Evolutionary conservation across 2,797 vertebrate genomes (phyloP).

Genomic region (Pseudochaenichthys georgianus): DNA sequence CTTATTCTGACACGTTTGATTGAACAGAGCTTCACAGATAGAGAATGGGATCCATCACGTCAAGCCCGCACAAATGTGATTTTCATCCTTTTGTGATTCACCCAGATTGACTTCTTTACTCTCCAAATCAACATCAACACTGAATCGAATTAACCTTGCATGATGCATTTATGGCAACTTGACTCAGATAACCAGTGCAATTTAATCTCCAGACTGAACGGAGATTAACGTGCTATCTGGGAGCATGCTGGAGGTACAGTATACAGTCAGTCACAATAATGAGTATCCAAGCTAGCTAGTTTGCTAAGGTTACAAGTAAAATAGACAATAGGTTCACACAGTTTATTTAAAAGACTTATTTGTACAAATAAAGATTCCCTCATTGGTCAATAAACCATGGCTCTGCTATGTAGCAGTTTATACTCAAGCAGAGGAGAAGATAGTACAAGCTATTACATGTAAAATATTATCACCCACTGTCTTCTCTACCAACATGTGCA

Average conservation of each 20-base stretch:
- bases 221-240: neutral
- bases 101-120: neutral
- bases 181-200: neutral
- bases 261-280: neutral
- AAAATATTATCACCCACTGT: neutral
- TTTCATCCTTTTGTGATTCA: neutral
- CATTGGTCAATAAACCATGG: neutral
- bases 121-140: slow-evolving; percentile 1
- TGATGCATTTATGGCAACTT: neutral
- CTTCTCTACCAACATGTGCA: no score
- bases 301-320: neutral
- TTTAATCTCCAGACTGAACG: no score
- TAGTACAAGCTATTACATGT: neutral
- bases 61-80: neutral
- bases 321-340: no score
- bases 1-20: neutral
- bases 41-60: neutral
- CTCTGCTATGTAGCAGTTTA: neutral
- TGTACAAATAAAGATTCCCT: no score
- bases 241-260: neutral
- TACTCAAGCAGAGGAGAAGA: neutral
- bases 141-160: neutral
- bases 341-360: no score
- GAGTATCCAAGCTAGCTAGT: neutral
- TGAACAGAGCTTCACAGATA: neutral